These are phyloP conservation scores for crab-eating macaque (Macaca fascicularis) DNA, from an alignment of 2,113 vertebrate genomes.

Conservation along the genomic window DNA sequence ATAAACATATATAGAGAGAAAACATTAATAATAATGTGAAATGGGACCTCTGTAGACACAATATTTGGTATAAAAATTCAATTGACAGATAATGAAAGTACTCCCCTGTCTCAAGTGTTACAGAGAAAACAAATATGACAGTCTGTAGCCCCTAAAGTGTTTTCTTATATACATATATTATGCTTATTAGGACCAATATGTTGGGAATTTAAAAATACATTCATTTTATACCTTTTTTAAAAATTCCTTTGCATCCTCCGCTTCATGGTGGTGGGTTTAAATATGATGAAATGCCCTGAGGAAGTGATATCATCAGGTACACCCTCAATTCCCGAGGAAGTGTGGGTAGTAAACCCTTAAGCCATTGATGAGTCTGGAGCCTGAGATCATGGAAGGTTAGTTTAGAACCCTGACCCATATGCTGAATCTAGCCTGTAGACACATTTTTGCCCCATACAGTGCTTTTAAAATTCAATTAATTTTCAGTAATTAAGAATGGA, in stretches of 20 bases:
- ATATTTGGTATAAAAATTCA: background rate
- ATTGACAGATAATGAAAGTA: background rate
- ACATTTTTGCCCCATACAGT: background rate
- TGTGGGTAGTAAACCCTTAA: background rate
- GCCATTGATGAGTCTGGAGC: background rate
- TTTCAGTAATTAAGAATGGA: background rate
- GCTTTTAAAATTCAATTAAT: background rate
- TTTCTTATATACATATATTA: background rate
- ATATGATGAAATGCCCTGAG: background rate
- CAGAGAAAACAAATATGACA: background rate
- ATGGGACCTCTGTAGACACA: background rate
- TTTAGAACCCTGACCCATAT: background rate
- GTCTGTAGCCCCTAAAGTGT: background rate
- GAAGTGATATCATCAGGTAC: background rate
- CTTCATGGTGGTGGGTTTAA: background rate
- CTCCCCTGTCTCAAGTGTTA: background rate
- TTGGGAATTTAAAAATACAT: slow-evolving; percentile 42
- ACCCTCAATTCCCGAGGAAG: background rate
- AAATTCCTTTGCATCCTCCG: background rate
- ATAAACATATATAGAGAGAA: background rate
- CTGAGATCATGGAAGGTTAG: background rate
- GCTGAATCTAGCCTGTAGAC: background rate
- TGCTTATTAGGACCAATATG: background rate
- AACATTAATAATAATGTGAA: background rate
- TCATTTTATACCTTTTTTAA: background rate